Conservation (phyloP, 2,888 invertebrate species). For the Acheta domesticus region DNA sequence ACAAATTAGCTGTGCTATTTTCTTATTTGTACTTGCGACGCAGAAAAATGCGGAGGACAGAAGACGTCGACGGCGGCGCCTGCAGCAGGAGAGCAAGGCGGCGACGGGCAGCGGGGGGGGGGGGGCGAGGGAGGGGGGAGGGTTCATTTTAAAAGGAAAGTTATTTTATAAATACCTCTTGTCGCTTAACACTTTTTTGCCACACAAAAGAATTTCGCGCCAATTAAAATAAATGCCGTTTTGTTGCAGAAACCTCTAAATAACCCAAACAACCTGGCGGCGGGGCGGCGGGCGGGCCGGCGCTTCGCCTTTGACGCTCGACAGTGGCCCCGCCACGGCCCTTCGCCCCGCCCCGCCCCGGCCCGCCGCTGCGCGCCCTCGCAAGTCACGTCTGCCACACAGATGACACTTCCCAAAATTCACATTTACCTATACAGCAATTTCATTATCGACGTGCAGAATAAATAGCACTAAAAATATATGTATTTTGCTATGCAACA, state of each 20-base stretch:
- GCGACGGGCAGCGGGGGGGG: neutral
- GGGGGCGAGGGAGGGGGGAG: neutral
- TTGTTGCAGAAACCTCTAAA: slow-evolving; percentile 7
- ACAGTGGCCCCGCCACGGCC: no score
- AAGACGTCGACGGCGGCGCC: neutral
- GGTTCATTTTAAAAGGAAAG: slow-evolving; percentile 23
- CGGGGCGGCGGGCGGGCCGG: neutral
- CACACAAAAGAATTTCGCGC: slow-evolving; percentile 18
- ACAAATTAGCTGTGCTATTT: slow-evolving; percentile 18
- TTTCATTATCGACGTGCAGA: no score
- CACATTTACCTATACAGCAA: no score
- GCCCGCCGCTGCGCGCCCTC: no score
- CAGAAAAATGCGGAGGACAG: slow-evolving; percentile 18
- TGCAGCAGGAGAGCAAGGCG: neutral
- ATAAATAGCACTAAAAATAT: no score
- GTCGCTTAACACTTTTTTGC: slow-evolving; percentile 18
- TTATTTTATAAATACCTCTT: slow-evolving; percentile 18
- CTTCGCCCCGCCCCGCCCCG: no score
- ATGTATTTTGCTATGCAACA: no score
- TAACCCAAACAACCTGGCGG: slow-evolving; percentile 5
- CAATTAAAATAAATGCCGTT: slow-evolving; percentile 18
- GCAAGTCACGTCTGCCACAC: no score
- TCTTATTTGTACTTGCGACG: slow-evolving; percentile 18
- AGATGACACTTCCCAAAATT: no score
- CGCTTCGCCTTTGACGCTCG: no score